Conservation (phyloP, 2,888 invertebrate species). For the Agrochola lychnidis region DNA sequence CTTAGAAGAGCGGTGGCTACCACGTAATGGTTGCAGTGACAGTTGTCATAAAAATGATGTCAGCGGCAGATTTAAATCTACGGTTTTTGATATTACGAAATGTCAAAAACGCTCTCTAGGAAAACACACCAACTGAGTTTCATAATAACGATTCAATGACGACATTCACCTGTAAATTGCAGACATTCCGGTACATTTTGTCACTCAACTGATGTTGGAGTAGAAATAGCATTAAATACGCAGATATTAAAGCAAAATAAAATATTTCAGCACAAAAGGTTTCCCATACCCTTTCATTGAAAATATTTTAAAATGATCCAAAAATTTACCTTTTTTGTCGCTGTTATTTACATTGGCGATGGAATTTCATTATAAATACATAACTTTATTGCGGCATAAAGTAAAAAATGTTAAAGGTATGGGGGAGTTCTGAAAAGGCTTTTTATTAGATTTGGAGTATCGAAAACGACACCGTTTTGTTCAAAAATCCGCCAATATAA, state of each 20-base stretch:
- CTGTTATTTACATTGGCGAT: not conserved
- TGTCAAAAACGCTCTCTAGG: not conserved
- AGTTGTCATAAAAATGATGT: not conserved
- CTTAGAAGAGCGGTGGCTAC: not conserved
- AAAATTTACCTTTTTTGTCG: not conserved
- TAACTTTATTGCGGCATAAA: slow-evolving; percentile 10
- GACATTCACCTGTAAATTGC: not conserved
- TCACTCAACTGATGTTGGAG: not conserved
- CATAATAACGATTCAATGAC: not conserved
- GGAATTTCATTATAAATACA: slow-evolving; percentile 19
- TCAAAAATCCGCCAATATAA: not conserved
- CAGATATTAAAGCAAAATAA: not conserved
- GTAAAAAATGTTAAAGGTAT: slow-evolving; percentile 1
- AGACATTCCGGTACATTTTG: not conserved
- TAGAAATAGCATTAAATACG: not conserved
- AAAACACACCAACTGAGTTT: not conserved
- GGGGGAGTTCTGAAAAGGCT: not conserved
- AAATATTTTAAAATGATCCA: not conserved
- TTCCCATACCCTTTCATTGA: not conserved
- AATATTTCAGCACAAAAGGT: not conserved
- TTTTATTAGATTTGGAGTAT: slow-evolving; percentile 10
- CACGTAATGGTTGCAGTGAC: not conserved
- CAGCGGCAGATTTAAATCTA: no score
- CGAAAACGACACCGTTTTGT: not conserved
- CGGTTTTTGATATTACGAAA: no score